Conservation (phyloP, 2,888 invertebrate species). For the Harmothoe impar region DNA sequence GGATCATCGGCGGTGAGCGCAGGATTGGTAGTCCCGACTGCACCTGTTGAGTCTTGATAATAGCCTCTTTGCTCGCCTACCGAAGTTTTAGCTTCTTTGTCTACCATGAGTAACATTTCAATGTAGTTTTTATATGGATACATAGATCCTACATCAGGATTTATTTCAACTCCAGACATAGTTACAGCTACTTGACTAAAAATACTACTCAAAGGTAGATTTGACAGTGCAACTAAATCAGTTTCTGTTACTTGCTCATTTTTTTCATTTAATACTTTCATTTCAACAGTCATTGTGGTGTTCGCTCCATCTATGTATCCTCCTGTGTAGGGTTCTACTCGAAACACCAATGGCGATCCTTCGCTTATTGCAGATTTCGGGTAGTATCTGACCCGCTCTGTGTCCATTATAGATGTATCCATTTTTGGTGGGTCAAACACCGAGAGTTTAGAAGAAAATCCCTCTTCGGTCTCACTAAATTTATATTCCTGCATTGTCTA, state of each 20-base stretch:
- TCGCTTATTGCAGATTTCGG: not conserved
- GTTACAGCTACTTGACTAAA: not conserved
- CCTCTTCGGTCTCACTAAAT: no score
- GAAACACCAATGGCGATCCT: no score
- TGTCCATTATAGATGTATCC: no score
- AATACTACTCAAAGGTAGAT: slow-evolving; percentile 14
- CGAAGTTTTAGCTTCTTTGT: no score
- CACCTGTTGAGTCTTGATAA: no score
- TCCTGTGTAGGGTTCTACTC: not conserved
- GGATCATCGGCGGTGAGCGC: not conserved
- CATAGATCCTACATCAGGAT: not conserved
- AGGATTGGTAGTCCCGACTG: not conserved
- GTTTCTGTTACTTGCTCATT: not conserved
- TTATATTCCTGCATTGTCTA: not conserved
- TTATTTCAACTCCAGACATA: no score
- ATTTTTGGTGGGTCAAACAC: not conserved
- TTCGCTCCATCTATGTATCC: not conserved
- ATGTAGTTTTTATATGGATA: slow-evolving; percentile 7
- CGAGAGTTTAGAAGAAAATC: no score
- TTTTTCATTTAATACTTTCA: not conserved
- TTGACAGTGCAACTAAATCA: not conserved
- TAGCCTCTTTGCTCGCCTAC: not conserved
- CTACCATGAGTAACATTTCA: no score
- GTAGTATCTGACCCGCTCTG: not conserved
- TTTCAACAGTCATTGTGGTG: not conserved